Evolutionary conservation across 2,113 vertebrate species (phyloP).

Genomic region (Bombycilla garrulus): DNA sequence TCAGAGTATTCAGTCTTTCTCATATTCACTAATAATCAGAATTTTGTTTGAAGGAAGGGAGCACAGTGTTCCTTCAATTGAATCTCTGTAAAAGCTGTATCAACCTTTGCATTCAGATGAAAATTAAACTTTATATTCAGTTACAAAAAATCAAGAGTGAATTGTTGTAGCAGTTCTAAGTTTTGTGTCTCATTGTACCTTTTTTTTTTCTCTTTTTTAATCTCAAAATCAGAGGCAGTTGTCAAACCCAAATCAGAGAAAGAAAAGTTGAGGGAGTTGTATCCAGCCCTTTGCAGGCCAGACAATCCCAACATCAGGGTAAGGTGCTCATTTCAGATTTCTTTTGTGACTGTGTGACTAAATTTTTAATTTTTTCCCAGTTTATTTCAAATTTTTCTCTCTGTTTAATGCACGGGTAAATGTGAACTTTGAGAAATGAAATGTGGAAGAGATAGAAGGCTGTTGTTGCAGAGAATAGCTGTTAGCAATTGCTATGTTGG

Average conservation of each 20-base stretch:
- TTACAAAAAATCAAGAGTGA: background rate
- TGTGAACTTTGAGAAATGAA: background rate
- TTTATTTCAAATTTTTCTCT: background rate
- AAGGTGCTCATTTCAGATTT: background rate
- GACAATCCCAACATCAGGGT: constrained; percentile 87
- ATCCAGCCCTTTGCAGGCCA: constrained; percentile 90
- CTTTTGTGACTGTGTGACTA: background rate
- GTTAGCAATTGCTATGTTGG: fast-evolving
- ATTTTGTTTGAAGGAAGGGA: background rate
- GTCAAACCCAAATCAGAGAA: constrained; percentile 85
- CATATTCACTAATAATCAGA: background rate
- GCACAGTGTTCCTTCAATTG: fast-evolving
- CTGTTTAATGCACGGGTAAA: background rate
- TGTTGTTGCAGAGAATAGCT: background rate
- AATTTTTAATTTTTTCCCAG: background rate
- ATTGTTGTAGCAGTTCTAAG: background rate
- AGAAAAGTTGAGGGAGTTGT: constrained; percentile 89
- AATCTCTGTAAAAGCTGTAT: background rate
- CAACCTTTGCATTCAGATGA: background rate
- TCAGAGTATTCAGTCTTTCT: background rate
- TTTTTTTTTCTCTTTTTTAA: background rate
- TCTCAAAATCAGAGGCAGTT: constrained; percentile 59
- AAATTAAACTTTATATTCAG: background rate
- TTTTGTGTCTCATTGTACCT: background rate
- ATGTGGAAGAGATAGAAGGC: too few species aligned